These are phyloP conservation scores for Macaria notata DNA, from an alignment of 2,888 invertebrate genomes.

Conservation along the genomic window DNA sequence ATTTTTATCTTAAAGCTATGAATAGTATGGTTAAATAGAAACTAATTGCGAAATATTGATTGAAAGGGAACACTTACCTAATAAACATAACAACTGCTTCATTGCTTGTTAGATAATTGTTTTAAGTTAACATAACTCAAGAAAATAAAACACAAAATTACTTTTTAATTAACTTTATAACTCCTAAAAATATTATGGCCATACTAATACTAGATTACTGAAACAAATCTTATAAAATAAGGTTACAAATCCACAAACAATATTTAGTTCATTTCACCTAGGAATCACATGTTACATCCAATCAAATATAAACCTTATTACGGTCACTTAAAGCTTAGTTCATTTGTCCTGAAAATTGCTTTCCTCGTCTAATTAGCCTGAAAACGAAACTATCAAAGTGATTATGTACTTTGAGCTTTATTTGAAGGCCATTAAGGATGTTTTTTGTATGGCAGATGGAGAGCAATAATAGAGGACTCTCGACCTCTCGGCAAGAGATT, in stretches of 20 bases:
- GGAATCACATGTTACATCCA: conserved; percentile 35
- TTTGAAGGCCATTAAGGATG: conserved; percentile 38
- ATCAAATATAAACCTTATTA: conserved; percentile 34
- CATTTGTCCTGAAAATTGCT: conserved; percentile 37
- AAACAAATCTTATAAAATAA: too few species aligned
- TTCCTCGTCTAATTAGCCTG: conserved; percentile 76
- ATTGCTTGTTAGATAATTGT: too few species aligned
- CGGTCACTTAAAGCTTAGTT: conserved; percentile 48
- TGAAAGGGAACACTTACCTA: too few species aligned
- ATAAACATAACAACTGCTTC: too few species aligned
- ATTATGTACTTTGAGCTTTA: conserved; percentile 39
- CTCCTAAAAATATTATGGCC: too few species aligned
- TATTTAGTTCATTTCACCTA: conserved; percentile 33
- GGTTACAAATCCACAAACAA: conserved; percentile 23
- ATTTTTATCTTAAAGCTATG: too few species aligned
- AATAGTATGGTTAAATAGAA: too few species aligned
- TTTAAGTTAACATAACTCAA: too few species aligned
- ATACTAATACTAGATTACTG: too few species aligned
- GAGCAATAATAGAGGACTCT: conserved; percentile 72
- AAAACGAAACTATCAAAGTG: conserved; percentile 56
- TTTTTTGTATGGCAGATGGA: conserved; percentile 28
- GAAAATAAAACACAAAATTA: too few species aligned
- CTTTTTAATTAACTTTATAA: too few species aligned
- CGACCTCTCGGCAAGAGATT: conserved; percentile 67
- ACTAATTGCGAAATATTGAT: too few species aligned